Percentiles rank a stretch among this genome's conserved stretches.
phyloP scores from a whole-genome alignment of 2,888 invertebrate genomes.

The Mamestra brassicae region DNA sequence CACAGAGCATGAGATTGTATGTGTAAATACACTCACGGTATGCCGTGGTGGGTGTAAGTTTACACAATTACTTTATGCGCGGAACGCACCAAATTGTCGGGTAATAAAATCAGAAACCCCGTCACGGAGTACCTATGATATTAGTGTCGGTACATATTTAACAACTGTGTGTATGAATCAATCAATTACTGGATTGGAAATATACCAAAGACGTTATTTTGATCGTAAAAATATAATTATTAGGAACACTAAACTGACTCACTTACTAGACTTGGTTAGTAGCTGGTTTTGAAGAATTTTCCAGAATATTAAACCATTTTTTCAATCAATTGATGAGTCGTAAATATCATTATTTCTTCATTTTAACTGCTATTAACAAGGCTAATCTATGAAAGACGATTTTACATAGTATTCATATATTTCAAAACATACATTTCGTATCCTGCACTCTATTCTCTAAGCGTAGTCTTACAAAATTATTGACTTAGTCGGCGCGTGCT shows the following conservation, averaged over 20 bases:
- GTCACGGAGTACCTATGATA: constrained; percentile 65
- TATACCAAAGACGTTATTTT: not conserved
- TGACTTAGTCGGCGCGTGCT: constrained; percentile 73
- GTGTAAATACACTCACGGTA: not conserved
- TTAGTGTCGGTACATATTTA: constrained; percentile 64
- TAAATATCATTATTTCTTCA: too few relatives aligned
- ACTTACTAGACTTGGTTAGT: too few relatives aligned
- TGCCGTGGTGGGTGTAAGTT: constrained; percentile 47
- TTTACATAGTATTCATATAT: not conserved
- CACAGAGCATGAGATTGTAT: too few relatives aligned
- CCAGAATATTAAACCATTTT: too few relatives aligned
- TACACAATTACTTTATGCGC: constrained; percentile 71
- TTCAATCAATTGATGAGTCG: too few relatives aligned
- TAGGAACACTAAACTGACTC: not conserved
- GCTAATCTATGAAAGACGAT: too few relatives aligned
- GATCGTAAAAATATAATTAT: not conserved
- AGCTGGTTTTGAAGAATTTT: too few relatives aligned
- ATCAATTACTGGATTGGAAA: constrained; percentile 50
- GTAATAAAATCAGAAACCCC: constrained; percentile 78
- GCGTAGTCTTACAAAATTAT: constrained; percentile 58
- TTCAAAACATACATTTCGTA: constrained; percentile 29
- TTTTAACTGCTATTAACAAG: too few relatives aligned
- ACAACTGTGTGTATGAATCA: constrained; percentile 37
- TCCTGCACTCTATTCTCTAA: constrained; percentile 49
- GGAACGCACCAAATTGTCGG: constrained; percentile 72